phyloP scores from a whole-genome alignment of 2,888 invertebrate species.

The Meandrusa payeni region DNA sequence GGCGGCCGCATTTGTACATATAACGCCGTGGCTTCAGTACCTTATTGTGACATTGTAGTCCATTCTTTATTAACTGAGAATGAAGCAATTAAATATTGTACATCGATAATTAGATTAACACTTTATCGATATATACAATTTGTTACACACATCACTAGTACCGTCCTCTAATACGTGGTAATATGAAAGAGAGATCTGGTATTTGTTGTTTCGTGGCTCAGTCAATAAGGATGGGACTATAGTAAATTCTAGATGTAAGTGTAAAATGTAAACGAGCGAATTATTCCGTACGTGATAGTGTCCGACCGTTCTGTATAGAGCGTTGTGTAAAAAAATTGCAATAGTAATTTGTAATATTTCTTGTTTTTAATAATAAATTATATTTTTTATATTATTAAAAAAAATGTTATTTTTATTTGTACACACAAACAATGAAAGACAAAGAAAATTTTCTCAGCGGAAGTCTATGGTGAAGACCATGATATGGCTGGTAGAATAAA shows the following conservation, averaged over 20 bases:
- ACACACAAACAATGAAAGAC: neutral
- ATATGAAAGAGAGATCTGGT: conserved; percentile 3
- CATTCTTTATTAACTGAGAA: conserved; percentile 11
- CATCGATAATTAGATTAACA: conserved; percentile 11
- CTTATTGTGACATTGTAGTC: conserved; percentile 42
- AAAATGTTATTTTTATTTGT: neutral
- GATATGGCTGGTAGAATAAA: too few species aligned
- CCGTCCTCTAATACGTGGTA: neutral
- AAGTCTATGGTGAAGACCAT: too few species aligned
- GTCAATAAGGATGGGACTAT: conserved; percentile 33
- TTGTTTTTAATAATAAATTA: conserved; percentile 77
- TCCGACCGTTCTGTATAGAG: conserved; percentile 37
- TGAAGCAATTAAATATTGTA: neutral
- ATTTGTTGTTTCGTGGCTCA: neutral
- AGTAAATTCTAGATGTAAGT: conserved; percentile 56
- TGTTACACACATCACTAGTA: conserved; percentile 2
- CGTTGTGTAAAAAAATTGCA: conserved; percentile 57
- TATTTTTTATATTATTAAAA: conserved; percentile 58
- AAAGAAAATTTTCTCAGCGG: too few species aligned
- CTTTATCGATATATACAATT: conserved; percentile 10
- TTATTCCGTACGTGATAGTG: conserved; percentile 53
- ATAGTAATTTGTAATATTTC: conserved; percentile 62
- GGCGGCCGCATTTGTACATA: conserved; percentile 61
- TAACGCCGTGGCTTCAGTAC: conserved; percentile 69
- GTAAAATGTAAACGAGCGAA: conserved; percentile 48